A percentile compares a stretch with the other conserved stretches of the same genome.
These are phyloP conservation scores for Machaerirhynchus nigripectus DNA, from an alignment of 2,113 vertebrate genomes.

Conservation along the genomic window DNA sequence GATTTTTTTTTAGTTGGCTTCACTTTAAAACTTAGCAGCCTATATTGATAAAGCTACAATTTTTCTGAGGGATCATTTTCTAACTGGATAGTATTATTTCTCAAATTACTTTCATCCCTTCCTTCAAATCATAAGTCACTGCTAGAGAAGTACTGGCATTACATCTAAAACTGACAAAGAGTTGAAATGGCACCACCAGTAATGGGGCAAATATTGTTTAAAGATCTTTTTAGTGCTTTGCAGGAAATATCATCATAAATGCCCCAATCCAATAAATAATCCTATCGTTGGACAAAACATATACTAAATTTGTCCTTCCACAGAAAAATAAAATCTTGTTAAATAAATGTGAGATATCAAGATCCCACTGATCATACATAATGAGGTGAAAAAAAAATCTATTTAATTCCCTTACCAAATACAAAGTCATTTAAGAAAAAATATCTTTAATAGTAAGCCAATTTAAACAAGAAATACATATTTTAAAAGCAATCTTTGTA, in stretches of 20 bases:
- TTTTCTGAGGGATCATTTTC: background rate
- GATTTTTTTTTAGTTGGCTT: background rate
- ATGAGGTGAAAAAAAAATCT: background rate
- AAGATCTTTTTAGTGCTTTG: background rate
- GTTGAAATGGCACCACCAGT: background rate
- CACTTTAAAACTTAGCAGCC: slow-evolving; percentile 7
- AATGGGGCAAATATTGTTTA: background rate
- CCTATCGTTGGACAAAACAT: background rate
- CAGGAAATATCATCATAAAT: background rate
- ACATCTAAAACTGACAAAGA: background rate
- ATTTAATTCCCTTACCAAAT: background rate
- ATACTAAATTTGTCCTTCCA: background rate
- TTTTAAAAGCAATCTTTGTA: background rate
- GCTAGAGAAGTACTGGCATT: background rate
- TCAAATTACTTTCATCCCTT: slow-evolving; percentile 1
- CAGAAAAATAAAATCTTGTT: background rate
- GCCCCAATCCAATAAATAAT: background rate
- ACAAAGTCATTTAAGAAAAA: background rate
- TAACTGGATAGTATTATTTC: slow-evolving; percentile 3
- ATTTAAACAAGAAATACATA: background rate
- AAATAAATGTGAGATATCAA: background rate
- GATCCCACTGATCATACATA: background rate
- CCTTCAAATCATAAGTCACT: background rate
- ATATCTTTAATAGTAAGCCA: background rate
- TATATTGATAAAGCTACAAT: background rate